Evolutionary conservation across 2,113 vertebrate genomes (phyloP).

Genomic region (Tinamus guttatus): DNA sequence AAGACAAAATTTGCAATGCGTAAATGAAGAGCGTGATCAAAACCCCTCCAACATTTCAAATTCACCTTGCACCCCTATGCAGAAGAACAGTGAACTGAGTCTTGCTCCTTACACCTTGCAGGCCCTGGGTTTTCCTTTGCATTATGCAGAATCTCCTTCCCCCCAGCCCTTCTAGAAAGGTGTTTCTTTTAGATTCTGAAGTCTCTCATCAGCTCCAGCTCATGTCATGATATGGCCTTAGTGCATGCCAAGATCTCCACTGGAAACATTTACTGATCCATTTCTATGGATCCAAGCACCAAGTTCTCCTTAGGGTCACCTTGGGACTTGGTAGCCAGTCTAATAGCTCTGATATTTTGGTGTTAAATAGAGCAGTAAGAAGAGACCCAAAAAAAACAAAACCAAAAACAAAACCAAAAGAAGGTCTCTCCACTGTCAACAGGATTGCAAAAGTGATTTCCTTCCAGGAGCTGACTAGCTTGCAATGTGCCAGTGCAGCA

Average conservation of each 20-base stretch:
- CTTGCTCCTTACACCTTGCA: neutral
- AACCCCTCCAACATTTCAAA: neutral
- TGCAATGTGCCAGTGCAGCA: rapidly evolving
- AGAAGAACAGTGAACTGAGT: neutral
- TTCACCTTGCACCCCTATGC: neutral
- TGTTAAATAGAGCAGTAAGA: constrained; percentile 56
- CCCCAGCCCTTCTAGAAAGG: neutral
- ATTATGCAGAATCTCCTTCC: neutral
- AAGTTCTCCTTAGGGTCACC: constrained; percentile 42
- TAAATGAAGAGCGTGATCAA: neutral
- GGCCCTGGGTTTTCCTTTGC: neutral
- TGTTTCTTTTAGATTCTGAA: neutral
- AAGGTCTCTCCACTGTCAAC: neutral
- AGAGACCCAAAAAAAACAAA: constrained; percentile 17
- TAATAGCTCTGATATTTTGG: constrained; percentile 48
- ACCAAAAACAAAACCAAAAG: neutral
- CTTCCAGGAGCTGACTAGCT: neutral
- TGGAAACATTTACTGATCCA: constrained; percentile 33
- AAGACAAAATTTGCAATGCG: neutral
- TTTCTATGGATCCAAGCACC: constrained; percentile 33
- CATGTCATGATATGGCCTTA: neutral
- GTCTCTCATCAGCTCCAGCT: neutral
- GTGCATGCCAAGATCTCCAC: neutral
- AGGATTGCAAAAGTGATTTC: neutral
- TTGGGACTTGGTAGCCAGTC: constrained; percentile 49